phyloP scores from a whole-genome alignment of 2,888 invertebrate genomes.

The Cremastobaeus sp. region DNA sequence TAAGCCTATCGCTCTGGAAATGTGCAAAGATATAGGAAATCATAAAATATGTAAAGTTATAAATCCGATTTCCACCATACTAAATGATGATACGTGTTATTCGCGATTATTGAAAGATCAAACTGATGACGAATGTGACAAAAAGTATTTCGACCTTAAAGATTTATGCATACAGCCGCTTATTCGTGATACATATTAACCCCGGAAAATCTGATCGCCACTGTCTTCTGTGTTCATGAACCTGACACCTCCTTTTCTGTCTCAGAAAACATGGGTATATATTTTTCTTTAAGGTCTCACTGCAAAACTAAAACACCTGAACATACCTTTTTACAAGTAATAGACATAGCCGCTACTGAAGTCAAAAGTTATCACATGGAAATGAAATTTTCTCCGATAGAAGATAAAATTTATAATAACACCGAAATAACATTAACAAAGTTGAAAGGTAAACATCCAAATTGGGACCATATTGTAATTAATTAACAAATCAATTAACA shows the following conservation, averaged over 20 bases:
- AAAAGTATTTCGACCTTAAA: conserved; percentile 2
- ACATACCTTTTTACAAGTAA: neutral
- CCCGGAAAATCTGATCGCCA: neutral
- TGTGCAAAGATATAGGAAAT: conserved; percentile 2
- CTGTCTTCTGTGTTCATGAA: neutral
- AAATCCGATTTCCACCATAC: neutral
- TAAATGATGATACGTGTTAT: conserved; percentile 13
- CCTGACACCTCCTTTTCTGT: neutral
- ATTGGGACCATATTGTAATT: neutral
- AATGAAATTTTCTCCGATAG: neutral
- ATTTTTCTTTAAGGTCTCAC: conserved; percentile 1
- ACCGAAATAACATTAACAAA: neutral
- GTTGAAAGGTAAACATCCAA: conserved; percentile 5
- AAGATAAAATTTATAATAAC: neutral
- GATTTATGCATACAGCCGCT: neutral
- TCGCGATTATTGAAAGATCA: neutral
- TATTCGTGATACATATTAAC: conserved; percentile 1
- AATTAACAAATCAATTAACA: neutral
- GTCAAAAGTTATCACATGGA: conserved; percentile 3
- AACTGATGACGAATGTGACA: neutral
- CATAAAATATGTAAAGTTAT: neutral
- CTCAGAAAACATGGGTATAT: neutral
- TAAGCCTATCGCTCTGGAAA: neutral
- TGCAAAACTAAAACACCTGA: neutral
- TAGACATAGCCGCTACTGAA: too few relatives aligned